These are phyloP conservation scores for Echinarachnius parma DNA, from an alignment of 53 echinoderm and acorn worm species.

Conservation along the genomic window DNA sequence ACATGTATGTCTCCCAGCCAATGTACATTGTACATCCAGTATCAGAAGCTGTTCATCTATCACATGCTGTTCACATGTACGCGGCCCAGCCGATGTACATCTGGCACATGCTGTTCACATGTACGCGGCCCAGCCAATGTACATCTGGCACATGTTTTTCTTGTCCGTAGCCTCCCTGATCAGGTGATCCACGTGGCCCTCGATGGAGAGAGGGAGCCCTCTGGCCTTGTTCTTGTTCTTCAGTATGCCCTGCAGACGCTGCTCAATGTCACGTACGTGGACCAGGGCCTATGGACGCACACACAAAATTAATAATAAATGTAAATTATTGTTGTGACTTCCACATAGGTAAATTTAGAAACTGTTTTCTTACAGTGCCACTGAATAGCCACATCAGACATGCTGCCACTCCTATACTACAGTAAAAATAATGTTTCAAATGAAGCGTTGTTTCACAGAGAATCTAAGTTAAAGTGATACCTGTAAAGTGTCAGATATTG, in stretches of 20 bases:
- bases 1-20: not conserved
- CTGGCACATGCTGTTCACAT: conserved; percentile 33
- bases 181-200: conserved; percentile 91
- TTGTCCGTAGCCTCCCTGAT: conserved; percentile 90
- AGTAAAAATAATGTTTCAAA: too few relatives aligned
- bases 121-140: conserved; percentile 96
- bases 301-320: too few relatives aligned
- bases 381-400: too few relatives aligned
- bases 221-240: conserved; percentile 88
- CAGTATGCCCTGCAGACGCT: conserved; percentile 79
- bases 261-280: conserved; percentile 90
- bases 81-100: conserved; percentile 1
- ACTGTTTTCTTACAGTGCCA: too few relatives aligned
- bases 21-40: too few relatives aligned
- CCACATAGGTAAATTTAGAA: too few relatives aligned
- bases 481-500: too few relatives aligned
- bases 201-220: conserved; percentile 85
- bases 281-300: conserved; percentile 63
- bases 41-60: not conserved
- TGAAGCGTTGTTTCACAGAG: too few relatives aligned
- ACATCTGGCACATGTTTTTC: conserved; percentile 84
- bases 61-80: not conserved
- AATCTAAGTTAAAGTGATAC: too few relatives aligned
- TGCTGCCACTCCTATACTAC: too few relatives aligned
- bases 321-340: too few relatives aligned